Evolutionary conservation across 1,140 invertebrate genomes (phyloP), one percentile per base, ranked within the genome.

Genomic region (Procambarus virginalis): DNA sequence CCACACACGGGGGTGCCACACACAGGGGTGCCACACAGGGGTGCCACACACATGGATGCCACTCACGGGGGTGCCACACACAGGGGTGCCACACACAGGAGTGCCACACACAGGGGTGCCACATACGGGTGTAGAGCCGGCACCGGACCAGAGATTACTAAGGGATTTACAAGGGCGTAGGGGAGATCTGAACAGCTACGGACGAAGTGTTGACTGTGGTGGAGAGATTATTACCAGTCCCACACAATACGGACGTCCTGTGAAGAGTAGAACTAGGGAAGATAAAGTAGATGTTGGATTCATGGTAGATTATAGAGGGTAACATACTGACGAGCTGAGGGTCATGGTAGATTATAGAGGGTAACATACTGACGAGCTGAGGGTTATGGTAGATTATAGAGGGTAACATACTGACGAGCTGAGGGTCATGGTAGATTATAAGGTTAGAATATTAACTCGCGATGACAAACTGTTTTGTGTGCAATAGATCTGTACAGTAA

Each of bases 141-240:
- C 51, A 48, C 45, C 49, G 79, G 79, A 12, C n/a, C 8, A 0
- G 55, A 60, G 79, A 49, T 60, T 81, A 60, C 58, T 4, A 17
- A 45, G 55, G 48, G 79, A 81, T 81, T 81, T 81, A 45, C 79
- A 81, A 10, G 55, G 34, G 79, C 17, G 79, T 55, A 81, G 79
- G 79, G 79, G 9, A 14, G n/a, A 55, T 34, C 34, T 34, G 34
- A 34, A 34, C 34, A 34, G 51, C n/a, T 34, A 60, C 22, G 34
- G 79, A 22, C 60, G 8, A 48, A 81, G 79, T 58, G 79, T 34
- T 20, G 22, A 14, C 22, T 60, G 51, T 3, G 34, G 55, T 10
- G 55, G 79, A 34, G 51, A 55, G 60, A 60, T 81, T 81, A 46
- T 58, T n/a, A 49, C 17, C n/a, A 55, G 46, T n/a, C 55, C 55